phyloP scores from a whole-genome alignment of 2,888 invertebrate genomes.

The Corbicula japonica region DNA sequence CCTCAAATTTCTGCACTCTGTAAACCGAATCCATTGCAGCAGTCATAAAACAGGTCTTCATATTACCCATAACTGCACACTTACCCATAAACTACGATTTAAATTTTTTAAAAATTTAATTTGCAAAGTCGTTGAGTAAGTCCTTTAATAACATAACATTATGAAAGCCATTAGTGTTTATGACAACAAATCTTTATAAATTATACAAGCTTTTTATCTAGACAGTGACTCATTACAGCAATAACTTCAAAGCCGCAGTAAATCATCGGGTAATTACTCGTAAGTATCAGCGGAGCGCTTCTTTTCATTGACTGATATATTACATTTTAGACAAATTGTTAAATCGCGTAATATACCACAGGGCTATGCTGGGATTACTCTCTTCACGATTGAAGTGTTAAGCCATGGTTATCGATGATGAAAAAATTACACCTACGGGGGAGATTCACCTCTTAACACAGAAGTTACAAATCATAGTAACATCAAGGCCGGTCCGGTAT shows the following conservation, averaged over 20 bases:
- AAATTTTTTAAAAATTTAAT: too few species aligned
- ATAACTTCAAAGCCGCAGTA: slow-evolving; percentile 23
- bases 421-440: slow-evolving; percentile 19
- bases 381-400: slow-evolving; percentile 30
- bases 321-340: slow-evolving; percentile 10
- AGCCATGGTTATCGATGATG: background rate
- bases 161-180: slow-evolving; percentile 22
- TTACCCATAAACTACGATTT: too few species aligned
- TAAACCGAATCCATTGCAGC: too few species aligned
- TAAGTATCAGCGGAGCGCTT: slow-evolving; percentile 1
- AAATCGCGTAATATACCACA: slow-evolving; percentile 2
- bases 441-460: background rate
- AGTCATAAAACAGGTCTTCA: too few species aligned
- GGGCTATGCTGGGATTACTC: slow-evolving; percentile 4
- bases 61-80: too few species aligned
- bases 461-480: background rate
- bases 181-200: slow-evolving; percentile 40
- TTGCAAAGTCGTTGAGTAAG: too few species aligned
- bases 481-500: background rate
- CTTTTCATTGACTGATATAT: slow-evolving; percentile 27
- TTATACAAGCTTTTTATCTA: slow-evolving; percentile 22
- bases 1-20: too few species aligned
- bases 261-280: slow-evolving; percentile 25
- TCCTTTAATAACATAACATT: slow-evolving; percentile 13
- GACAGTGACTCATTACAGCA: slow-evolving; percentile 7